Evolutionary conservation across 2,797 vertebrate genomes (phyloP).

Genomic region (Danio choprae): DNA sequence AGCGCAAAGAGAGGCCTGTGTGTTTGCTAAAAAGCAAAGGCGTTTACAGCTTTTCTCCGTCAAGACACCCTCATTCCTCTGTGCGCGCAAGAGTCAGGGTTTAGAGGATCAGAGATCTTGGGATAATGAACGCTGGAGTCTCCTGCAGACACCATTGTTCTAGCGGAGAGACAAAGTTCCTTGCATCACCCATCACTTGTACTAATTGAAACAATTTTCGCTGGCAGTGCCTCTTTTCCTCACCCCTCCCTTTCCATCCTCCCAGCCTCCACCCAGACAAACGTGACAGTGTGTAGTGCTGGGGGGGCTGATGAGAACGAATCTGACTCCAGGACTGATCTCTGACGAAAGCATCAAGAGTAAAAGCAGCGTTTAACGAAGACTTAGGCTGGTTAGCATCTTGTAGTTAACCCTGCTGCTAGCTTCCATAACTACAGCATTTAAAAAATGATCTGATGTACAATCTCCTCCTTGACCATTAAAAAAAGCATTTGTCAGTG

Average conservation of each 20-base stretch:
- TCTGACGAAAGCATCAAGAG: constrained; percentile 21
- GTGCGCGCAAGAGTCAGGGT: constrained; percentile 67
- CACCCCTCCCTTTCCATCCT: constrained; percentile 15
- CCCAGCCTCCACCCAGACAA: constrained; percentile 19
- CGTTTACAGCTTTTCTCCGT: constrained; percentile 71
- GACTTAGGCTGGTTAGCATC: no score
- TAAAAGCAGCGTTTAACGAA: constrained; percentile 8
- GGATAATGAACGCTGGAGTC: constrained; percentile 73
- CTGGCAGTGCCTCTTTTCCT: constrained; percentile 20
- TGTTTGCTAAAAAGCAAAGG: constrained; percentile 69
- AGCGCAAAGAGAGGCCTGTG: constrained; percentile 56
- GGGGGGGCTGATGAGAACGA: constrained; percentile 22
- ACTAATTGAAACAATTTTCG: constrained; percentile 79
- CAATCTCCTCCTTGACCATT: no score
- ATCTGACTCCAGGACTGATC: constrained; percentile 44
- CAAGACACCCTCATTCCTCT: constrained; percentile 58
- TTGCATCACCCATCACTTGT: constrained; percentile 70
- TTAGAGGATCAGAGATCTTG: constrained; percentile 71
- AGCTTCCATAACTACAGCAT: no score
- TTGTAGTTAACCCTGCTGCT: no score
- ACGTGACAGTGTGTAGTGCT: constrained; percentile 17
- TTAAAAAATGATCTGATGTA: no score
- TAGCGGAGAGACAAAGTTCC: constrained; percentile 52
- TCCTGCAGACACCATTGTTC: constrained; percentile 67
- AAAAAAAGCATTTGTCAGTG: no score